Evolutionary conservation across 2,113 vertebrate species (phyloP).

Genomic region (Ranitomeya variabilis): DNA sequence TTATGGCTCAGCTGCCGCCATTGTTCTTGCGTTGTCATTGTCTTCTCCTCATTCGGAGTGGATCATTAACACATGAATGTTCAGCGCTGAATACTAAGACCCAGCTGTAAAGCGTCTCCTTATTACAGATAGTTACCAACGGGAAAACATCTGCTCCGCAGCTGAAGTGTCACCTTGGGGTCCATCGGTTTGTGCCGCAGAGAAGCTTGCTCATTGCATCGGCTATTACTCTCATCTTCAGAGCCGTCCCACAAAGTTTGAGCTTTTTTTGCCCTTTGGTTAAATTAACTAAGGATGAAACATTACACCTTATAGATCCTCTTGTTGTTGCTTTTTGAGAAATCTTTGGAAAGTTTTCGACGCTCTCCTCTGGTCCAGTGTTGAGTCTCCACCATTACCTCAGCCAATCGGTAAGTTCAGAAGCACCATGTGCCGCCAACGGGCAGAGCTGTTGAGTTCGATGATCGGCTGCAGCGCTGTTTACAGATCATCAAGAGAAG

Average conservation of each 20-base stretch:
- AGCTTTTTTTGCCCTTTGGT: not conserved
- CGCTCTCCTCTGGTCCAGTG: too few relatives aligned
- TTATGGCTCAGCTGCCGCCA: conserved; percentile 31
- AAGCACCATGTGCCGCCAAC: too few relatives aligned
- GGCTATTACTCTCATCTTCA: conserved; percentile 6
- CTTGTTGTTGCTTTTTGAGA: not conserved
- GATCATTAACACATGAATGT: conserved; percentile 55
- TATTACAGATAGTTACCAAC: not conserved
- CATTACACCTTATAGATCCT: not conserved
- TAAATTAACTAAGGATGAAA: not conserved
- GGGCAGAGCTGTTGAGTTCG: too few relatives aligned
- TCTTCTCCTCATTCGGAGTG: conserved; percentile 32
- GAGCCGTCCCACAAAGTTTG: not conserved
- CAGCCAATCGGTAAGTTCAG: too few relatives aligned
- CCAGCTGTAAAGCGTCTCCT: conserved; percentile 37
- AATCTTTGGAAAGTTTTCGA: not conserved
- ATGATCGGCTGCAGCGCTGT: too few relatives aligned
- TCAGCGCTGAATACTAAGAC: conserved; percentile 40
- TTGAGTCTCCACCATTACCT: too few relatives aligned
- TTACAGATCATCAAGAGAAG: too few relatives aligned
- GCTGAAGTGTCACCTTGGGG: conserved; percentile 50
- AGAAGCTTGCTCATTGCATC: not conserved
- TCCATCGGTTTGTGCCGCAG: not conserved
- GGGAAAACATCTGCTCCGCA: conserved; percentile 45
- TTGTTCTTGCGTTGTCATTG: conserved; percentile 38